These are phyloP conservation scores for Selene dorsalis DNA, from an alignment of 2,797 vertebrate species.

Conservation along the genomic window DNA sequence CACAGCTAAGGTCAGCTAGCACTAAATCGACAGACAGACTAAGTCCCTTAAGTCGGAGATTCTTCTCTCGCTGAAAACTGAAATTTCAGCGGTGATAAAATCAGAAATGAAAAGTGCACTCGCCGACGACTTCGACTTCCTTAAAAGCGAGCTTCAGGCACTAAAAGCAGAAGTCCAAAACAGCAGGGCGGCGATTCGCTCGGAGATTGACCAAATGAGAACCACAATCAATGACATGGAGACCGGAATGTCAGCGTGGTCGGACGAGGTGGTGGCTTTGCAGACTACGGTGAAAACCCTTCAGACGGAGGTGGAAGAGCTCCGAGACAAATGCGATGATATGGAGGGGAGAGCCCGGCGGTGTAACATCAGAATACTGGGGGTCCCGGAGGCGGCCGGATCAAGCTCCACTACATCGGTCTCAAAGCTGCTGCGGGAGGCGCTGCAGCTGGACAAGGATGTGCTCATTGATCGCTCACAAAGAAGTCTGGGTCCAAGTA, in stretches of 20 bases:
- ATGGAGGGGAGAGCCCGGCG: not conserved
- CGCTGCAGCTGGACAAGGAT: not conserved
- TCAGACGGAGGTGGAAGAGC: not conserved
- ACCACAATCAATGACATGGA: not conserved
- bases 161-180: not conserved
- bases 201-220: not conserved
- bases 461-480: not conserved
- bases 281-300: not conserved
- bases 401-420: not conserved
- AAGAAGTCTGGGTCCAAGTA: not conserved
- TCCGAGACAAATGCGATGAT: not conserved
- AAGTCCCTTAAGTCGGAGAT: no score
- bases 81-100: no score
- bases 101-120: not conserved
- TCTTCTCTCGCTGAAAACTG: no score
- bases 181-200: not conserved
- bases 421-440: not conserved
- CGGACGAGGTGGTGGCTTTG: not conserved
- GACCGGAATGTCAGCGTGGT: not conserved
- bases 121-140: not conserved
- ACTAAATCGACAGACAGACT: no score
- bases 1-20: no score
- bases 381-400: not conserved
- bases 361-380: not conserved
- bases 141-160: not conserved